Evolutionary conservation across 2,888 invertebrate genomes (phyloP).

Genomic region (Tetragnatha montana): DNA sequence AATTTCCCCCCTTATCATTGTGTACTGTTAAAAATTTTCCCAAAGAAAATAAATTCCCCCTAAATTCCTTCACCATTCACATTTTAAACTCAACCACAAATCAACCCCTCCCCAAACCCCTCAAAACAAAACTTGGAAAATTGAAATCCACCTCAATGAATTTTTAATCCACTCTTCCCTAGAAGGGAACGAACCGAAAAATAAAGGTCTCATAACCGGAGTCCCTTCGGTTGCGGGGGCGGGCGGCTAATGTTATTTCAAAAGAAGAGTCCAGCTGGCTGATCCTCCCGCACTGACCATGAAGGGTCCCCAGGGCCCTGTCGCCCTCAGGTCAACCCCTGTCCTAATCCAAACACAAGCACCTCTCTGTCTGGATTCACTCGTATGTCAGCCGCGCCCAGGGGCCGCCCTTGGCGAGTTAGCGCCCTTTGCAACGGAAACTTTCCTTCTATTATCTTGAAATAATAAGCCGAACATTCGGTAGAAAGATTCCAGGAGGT

Average conservation of each 20-base stretch:
- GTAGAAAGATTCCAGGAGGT: too few relatives aligned
- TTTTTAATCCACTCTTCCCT: not conserved
- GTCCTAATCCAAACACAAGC: conserved; percentile 68
- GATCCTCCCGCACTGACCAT: conserved; percentile 55
- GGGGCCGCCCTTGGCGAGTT: conserved; percentile 37
- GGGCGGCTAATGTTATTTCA: conserved; percentile 60
- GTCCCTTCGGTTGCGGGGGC: not conserved
- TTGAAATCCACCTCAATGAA: too few relatives aligned
- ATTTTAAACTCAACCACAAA: too few relatives aligned
- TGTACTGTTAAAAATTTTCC: too few relatives aligned
- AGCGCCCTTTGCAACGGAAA: not conserved
- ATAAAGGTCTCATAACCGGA: not conserved
- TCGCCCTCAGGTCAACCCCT: conserved; percentile 65
- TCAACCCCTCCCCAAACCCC: too few relatives aligned
- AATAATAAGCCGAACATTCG: too few relatives aligned
- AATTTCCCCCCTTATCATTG: too few relatives aligned
- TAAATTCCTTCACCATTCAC: too few relatives aligned
- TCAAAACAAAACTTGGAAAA: too few relatives aligned
- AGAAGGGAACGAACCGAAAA: not conserved
- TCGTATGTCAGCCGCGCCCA: conserved; percentile 42
- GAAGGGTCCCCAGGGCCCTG: conserved; percentile 57
- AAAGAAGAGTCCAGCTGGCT: conserved; percentile 61
- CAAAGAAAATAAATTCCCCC: too few relatives aligned
- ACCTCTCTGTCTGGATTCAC: conserved; percentile 54
- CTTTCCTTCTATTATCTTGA: too few relatives aligned